A percentile compares a stretch with the other conserved stretches of the same genome.
These are phyloP conservation scores for Cataglyphis cursor DNA, from an alignment of 2,888 invertebrate species.

Conservation along the genomic window DNA sequence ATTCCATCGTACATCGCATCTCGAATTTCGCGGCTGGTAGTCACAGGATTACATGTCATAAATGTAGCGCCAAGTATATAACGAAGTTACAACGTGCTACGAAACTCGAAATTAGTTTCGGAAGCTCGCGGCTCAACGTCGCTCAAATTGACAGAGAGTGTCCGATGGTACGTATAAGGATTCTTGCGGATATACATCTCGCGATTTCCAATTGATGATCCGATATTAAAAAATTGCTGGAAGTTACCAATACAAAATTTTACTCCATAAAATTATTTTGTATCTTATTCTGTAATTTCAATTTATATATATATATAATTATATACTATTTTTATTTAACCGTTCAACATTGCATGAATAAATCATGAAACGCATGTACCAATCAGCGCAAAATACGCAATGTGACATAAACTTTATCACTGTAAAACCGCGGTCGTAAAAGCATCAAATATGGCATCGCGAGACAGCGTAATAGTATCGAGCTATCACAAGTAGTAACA, in stretches of 20 bases:
- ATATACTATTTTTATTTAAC: constrained; percentile 15
- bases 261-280: not conserved
- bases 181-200: constrained; percentile 19
- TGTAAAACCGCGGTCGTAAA: constrained; percentile 1
- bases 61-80: constrained; percentile 68
- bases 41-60: constrained; percentile 75
- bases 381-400: constrained; percentile 6
- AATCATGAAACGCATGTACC: not conserved
- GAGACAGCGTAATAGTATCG: constrained; percentile 5
- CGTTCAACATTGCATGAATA: constrained; percentile 7
- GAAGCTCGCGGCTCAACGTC: constrained; percentile 44
- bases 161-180: constrained; percentile 33
- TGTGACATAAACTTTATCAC: constrained; percentile 21
- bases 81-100: constrained; percentile 67
- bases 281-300: not conserved
- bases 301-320: not conserved
- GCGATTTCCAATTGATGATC: not conserved
- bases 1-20: not conserved
- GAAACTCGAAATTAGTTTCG: constrained; percentile 56
- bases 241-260: not conserved
- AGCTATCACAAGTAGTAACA: constrained; percentile 42
- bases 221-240: not conserved
- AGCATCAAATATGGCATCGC: not conserved
- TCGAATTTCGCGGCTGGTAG: constrained; percentile 64
- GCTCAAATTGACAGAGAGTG: constrained; percentile 39